phyloP scores from a whole-genome alignment of 2,113 vertebrate species.

The Prunella fulvescens region DNA sequence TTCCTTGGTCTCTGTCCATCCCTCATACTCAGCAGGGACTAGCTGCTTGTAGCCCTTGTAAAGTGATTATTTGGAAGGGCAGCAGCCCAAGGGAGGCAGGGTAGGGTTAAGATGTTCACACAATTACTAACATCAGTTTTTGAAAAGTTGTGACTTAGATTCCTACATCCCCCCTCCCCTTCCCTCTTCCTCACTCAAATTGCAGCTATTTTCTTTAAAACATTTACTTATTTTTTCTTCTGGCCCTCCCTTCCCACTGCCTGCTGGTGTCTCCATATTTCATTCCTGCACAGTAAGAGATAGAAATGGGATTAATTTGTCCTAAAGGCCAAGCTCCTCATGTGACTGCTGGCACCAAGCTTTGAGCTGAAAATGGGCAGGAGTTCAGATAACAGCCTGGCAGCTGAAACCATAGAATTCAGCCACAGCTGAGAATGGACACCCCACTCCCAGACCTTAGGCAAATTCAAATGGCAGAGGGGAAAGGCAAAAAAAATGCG shows the following conservation, averaged over 20 bases:
- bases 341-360: fast-evolving
- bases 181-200: fast-evolving
- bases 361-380: neutral
- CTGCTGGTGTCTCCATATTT: neutral
- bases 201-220: neutral
- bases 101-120: neutral
- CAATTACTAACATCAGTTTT: neutral
- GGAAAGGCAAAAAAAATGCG: neutral
- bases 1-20: neutral
- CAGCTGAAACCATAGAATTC: fast-evolving
- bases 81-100: neutral
- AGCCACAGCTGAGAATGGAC: neutral
- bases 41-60: neutral
- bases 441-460: neutral
- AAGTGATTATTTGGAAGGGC: neutral
- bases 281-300: neutral
- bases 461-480: neutral
- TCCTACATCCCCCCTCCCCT: neutral
- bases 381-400: neutral
- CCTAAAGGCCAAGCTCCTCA: neutral
- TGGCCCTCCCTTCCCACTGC: neutral
- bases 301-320: neutral
- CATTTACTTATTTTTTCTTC: neutral
- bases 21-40: neutral
- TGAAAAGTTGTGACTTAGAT: neutral